Evolutionary conservation across 2,797 vertebrate genomes (phyloP).

Genomic region (Acipenser oxyrinchus): DNA sequence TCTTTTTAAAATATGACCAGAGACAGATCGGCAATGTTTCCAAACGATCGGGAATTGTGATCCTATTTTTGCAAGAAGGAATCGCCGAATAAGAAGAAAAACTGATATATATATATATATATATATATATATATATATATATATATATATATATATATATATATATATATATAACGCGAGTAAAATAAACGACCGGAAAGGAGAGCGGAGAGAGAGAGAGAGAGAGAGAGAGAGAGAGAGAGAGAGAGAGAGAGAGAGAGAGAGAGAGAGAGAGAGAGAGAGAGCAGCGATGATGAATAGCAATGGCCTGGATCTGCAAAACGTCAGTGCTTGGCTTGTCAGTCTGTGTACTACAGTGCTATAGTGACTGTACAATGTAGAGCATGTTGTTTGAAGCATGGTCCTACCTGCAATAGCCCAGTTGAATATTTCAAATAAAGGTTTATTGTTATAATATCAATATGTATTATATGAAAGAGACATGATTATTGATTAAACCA

Average conservation of each 20-base stretch:
- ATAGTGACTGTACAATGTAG: neutral
- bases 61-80: too few species aligned
- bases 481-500: neutral
- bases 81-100: too few species aligned
- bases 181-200: neutral
- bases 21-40: too few species aligned
- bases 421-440: constrained; percentile 24
- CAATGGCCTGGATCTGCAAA: constrained; percentile 41
- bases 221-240: neutral
- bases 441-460: neutral
- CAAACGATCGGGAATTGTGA: too few species aligned
- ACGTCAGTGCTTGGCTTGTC: constrained; percentile 38
- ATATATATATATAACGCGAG: neutral
- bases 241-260: neutral
- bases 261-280: neutral
- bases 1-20: too few species aligned
- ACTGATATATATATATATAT: neutral
- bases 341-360: constrained; percentile 19
- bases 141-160: neutral
- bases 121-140: neutral
- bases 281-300: constrained; percentile 23
- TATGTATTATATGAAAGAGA: neutral
- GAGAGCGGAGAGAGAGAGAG: neutral
- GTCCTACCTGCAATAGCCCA: constrained; percentile 19
- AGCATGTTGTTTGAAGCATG: neutral